Evolutionary conservation across 2,797 vertebrate genomes (phyloP).

Genomic region (Crossoptilon crossoptilon): DNA sequence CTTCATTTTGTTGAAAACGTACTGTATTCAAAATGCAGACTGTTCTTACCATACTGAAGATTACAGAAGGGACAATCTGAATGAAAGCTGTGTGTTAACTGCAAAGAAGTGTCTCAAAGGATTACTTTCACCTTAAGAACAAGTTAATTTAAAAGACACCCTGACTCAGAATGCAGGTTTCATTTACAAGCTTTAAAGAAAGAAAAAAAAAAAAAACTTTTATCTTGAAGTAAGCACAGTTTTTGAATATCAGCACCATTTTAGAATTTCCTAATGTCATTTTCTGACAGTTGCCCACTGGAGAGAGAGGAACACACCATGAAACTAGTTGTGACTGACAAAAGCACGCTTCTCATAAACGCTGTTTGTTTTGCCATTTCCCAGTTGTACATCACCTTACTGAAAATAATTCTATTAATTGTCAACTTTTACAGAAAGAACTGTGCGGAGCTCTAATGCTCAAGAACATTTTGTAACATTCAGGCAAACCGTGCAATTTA

Average conservation of each 20-base stretch:
- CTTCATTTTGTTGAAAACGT: background rate
- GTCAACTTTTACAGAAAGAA: background rate
- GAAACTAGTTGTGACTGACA: background rate
- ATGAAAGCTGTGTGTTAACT: background rate
- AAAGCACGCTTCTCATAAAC: slow-evolving; percentile 19
- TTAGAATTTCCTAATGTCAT: background rate
- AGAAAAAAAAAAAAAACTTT: background rate
- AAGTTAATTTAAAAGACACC: background rate
- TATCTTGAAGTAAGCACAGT: background rate
- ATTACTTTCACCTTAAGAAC: background rate
- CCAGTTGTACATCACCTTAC: background rate
- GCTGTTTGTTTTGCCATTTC: slow-evolving; percentile 4
- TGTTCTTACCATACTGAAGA: background rate
- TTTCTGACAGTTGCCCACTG: background rate
- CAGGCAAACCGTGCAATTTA: background rate
- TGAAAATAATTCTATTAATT: background rate
- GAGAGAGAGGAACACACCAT: background rate
- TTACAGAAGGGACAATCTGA: background rate
- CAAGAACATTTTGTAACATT: background rate
- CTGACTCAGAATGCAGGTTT: background rate
- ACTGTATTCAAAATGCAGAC: background rate
- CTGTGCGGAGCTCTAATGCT: background rate
- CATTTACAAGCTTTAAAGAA: background rate
- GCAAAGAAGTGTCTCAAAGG: background rate
- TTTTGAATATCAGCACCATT: background rate